Percentiles rank a stretch among this genome's conserved stretches.
Evolutionary conservation across 2,113 vertebrate species (phyloP).

Genomic region (Terrapene triunguis): DNA sequence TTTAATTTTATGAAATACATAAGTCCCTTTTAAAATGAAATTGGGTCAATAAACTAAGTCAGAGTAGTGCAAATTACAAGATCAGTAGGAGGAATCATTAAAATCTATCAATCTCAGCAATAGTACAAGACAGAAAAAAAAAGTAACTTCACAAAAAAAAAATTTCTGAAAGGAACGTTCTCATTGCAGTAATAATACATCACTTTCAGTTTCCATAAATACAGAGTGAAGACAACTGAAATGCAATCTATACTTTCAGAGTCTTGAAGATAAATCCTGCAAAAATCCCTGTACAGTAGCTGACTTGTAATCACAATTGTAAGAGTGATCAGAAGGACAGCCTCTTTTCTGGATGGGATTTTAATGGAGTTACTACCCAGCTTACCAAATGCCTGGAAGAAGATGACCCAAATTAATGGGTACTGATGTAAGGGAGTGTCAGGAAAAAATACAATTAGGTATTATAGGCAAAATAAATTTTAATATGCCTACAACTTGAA

Average conservation of each 20-base stretch:
- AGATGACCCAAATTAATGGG: not conserved
- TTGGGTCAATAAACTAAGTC: conserved; percentile 24
- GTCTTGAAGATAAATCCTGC: not conserved
- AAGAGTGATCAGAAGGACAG: not conserved
- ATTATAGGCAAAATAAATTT: not conserved
- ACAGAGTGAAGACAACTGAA: not conserved
- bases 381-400: not conserved
- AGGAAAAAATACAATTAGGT: not conserved
- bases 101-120: conserved; percentile 35
- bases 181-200: not conserved
- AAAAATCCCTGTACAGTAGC: not conserved
- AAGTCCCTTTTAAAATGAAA: conserved; percentile 37
- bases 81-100: conserved; percentile 1
- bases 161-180: not conserved
- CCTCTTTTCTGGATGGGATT: not conserved
- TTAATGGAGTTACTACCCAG: not conserved
- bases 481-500: not conserved
- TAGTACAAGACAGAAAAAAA: not conserved
- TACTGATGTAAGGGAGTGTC: not conserved
- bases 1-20: conserved; percentile 37
- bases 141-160: not conserved
- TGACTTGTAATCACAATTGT: not conserved
- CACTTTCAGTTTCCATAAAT: not conserved
- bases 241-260: not conserved
- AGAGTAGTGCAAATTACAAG: not conserved